phyloP scores from a whole-genome alignment of 2,888 invertebrate species.

The Drosophila merina region DNA sequence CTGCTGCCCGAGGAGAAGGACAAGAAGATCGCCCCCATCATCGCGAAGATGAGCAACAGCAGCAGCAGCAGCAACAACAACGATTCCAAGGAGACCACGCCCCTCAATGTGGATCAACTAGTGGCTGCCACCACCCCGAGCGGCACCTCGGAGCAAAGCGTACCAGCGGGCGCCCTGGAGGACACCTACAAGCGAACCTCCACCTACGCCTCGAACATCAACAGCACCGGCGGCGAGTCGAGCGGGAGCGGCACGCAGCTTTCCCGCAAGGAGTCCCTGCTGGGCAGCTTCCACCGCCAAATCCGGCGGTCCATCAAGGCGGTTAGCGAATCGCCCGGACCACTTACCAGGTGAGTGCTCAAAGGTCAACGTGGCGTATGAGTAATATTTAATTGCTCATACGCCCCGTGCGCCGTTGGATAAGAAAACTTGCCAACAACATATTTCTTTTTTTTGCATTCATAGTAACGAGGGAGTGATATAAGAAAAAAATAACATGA shows the following conservation, averaged over 20 bases:
- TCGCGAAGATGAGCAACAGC: conserved; percentile 70
- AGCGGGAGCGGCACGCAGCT: conserved; percentile 69
- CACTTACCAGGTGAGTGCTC: conserved; percentile 82
- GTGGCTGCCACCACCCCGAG: conserved; percentile 21
- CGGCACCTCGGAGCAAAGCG: background rate
- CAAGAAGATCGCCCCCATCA: conserved; percentile 64
- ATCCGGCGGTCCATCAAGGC: conserved; percentile 83
- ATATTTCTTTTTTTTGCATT: background rate
- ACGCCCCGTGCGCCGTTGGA: conserved; percentile 38
- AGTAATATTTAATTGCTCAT: conserved; percentile 35
- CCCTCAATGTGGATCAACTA: conserved; percentile 69
- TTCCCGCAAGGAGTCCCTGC: conserved; percentile 82
- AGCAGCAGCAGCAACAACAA: conserved; percentile 42
- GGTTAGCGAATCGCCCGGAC: conserved; percentile 84
- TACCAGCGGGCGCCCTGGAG: conserved; percentile 29
- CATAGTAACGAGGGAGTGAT: background rate
- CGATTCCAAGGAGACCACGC: conserved; percentile 68
- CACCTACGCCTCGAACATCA: conserved; percentile 67
- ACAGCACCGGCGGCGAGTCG: conserved; percentile 65
- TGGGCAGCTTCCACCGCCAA: conserved; percentile 83
- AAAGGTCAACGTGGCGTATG: conserved; percentile 20
- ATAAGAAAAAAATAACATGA: background rate
- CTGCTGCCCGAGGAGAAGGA: conserved; percentile 78
- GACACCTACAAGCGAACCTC: conserved; percentile 66
- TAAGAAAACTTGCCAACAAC: background rate